Conservation (phyloP, 2,113 vertebrate species). For the Hypocryptadius cinnamomeus region DNA sequence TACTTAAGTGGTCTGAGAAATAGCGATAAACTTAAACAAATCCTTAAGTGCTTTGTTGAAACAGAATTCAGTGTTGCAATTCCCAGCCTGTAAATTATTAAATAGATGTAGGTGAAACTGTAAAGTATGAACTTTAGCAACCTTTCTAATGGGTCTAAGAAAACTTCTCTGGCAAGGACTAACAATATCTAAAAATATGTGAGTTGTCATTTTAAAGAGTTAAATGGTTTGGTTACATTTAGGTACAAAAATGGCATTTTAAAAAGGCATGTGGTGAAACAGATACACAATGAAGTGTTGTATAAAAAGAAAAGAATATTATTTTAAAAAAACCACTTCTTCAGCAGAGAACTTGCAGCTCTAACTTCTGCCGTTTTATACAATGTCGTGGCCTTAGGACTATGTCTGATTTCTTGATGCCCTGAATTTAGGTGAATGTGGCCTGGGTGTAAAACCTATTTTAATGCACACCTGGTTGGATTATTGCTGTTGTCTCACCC, state of each 20-base stretch:
- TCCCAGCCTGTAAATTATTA: constrained; percentile 52
- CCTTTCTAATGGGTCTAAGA: neutral
- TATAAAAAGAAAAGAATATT: neutral
- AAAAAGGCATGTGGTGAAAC: neutral
- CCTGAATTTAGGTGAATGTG: neutral
- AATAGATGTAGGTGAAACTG: constrained; percentile 12
- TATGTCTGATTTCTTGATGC: neutral
- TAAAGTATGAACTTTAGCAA: neutral
- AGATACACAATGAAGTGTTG: neutral
- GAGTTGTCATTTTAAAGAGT: neutral
- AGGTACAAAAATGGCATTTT: neutral
- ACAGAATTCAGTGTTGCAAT: constrained; percentile 11
- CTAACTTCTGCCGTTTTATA: neutral
- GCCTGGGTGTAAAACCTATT: neutral
- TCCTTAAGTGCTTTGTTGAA: constrained; percentile 39
- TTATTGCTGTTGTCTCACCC: neutral
- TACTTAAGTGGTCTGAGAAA: constrained; percentile 28
- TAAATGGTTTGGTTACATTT: neutral
- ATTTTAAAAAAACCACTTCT: neutral
- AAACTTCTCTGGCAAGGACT: neutral
- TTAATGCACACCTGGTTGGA: neutral
- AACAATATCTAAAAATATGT: neutral
- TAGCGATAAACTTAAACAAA: constrained; percentile 13
- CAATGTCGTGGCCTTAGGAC: neutral
- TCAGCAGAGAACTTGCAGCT: neutral